These are phyloP conservation scores for Discoglossus pictus DNA, from an alignment of 2,797 vertebrate genomes.

Conservation along the genomic window DNA sequence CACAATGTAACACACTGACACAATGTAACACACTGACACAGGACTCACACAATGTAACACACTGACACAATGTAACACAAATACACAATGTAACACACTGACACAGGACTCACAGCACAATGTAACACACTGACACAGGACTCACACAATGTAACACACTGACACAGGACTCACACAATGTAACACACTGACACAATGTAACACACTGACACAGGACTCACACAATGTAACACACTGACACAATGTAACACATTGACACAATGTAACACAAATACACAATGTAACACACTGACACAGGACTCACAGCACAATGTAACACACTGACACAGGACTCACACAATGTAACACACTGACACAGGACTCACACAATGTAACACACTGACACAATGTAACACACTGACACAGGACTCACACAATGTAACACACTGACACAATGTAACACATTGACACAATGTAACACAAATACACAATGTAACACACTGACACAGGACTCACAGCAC, in stretches of 20 bases:
- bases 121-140: too few relatives aligned
- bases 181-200: too few relatives aligned
- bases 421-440: neutral
- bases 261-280: too few relatives aligned
- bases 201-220: too few relatives aligned
- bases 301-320: neutral
- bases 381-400: neutral
- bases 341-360: too few relatives aligned
- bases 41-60: neutral
- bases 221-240: neutral
- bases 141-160: neutral
- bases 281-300: too few relatives aligned
- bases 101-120: too few relatives aligned
- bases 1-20: neutral
- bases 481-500: neutral
- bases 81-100: conserved; percentile 3
- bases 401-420: neutral
- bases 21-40: neutral
- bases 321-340: neutral
- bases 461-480: neutral
- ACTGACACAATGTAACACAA: neutral
- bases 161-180: too few relatives aligned
- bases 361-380: neutral
- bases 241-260: neutral
- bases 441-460: too few relatives aligned